Base-by-base conservation (phyloP, 1,140 invertebrate genomes). In the Diplogasteroides magnus region DNA sequence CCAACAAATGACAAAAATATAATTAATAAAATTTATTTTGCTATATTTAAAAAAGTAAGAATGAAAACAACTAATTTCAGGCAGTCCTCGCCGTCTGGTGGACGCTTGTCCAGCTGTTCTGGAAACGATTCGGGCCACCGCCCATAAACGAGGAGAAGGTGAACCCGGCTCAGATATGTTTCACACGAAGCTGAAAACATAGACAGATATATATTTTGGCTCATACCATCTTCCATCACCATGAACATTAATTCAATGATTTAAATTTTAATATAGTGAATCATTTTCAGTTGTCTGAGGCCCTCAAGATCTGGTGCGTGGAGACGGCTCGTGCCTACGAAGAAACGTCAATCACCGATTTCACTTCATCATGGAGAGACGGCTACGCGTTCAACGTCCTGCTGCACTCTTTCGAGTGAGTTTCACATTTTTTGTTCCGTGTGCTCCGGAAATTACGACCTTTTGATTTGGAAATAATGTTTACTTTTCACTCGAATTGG, bases 281-380 rank as follows among this genome's bases (percentile, higher is more conserved):
- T 29, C 28, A 57, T 25, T 13, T 60, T 58, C 68, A 80, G 73
- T 31, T 80, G 56, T 60, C 68, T 37, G 79, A 81, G 64, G 78
- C 78, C 2, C 69, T 81, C 31, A 81, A 79, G 19, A 69, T 79
- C 31, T 81, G 79, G 79, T 82, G 80, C 60, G 71, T 81, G 19
- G 76, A 82, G 58, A 76, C 78, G 27, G 77, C 77, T 25, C 57
- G 28, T 3, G 60, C 59, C 0, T 77, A 76, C 64, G 74, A 80
- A n/a, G 75, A 80, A 37, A 72, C 71, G 2, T 29, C 26, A 11
- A 74, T 81, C 60, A 76, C 69, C 63, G 79, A 81, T 64, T 81
- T 81, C 68, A 82, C 80, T 1, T 80, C 78, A 23, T 78, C 76
- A 13, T 81, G 78, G 68, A 31, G 79, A n/a, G 79, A 81, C 68